Evolutionary conservation across 2,797 vertebrate species (phyloP), one percentile per base, ranked within the genome.

Genomic region (Phrynocephalus vlangalii): DNA sequence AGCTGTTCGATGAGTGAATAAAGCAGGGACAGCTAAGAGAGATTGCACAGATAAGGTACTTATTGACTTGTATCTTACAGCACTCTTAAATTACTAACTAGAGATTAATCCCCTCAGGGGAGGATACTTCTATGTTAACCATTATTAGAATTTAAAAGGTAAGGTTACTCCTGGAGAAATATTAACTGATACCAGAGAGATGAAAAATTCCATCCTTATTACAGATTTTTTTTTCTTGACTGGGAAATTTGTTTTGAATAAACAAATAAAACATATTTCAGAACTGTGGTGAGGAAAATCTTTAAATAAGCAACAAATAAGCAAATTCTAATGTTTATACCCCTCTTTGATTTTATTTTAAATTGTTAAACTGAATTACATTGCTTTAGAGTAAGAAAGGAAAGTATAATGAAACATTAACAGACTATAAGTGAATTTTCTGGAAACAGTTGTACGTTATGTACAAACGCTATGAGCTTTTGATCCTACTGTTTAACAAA

Each of bases 21-120:
- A 56, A 80, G 68, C 48, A 24, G 52, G 2, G 72, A 63, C 67
- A 0, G 18, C 2, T 52, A 73, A 33, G 77, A 11, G 66, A 11
- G 50, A 83, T 88, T 72, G 79, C 86, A 70, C 8, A 26, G 76
- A 76, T 77, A 77, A 60, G 79, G 72, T 67, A n/a, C 18, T 11
- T 72, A 28, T 18, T 8, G n/a, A 28, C 67, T 76, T 87, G 0
- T 2, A 78, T 44, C 3, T 50, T 75, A 24, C 0, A 1, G 68
- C 1, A 48, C 82, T 86, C 6, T 48, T 20, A 79, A 82, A 71
- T 63, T 76, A 56, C 83, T 30, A 68, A 89, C 44, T 9, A 10
- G 8, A 11, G 44, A 8, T 3, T 68, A 60, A 50, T 1, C 76
- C 26, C 60, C 22, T 52, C 9, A 0, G n/a, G 56, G 66, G 18